Conservation (phyloP, 1,140 invertebrate species). For the Gonioctena quinquepunctata region DNA sequence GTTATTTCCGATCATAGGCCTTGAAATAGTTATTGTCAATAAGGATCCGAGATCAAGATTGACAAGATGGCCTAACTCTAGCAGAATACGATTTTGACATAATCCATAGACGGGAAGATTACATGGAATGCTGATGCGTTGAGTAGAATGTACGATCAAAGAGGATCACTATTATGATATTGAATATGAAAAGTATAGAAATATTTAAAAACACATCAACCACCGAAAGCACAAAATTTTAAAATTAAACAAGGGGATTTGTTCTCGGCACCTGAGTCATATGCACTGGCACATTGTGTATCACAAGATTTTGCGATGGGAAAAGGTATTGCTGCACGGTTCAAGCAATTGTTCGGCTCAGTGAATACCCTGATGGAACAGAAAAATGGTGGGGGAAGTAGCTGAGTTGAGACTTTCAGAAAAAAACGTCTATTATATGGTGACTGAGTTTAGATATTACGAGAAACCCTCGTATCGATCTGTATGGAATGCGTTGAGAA, state of each 20-base stretch:
- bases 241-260: not conserved
- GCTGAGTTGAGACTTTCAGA: not conserved
- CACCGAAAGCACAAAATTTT: not conserved
- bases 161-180: not conserved
- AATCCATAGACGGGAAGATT: constrained; percentile 2
- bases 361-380: not conserved
- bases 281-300: not conserved
- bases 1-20: constrained; percentile 16
- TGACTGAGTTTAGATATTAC: not conserved
- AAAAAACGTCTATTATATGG: not conserved
- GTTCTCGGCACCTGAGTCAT: not conserved
- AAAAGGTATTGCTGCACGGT: not conserved
- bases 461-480: not conserved
- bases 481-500: not conserved
- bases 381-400: not conserved
- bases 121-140: constrained; percentile 7
- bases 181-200: not conserved
- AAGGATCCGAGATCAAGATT: constrained; percentile 23
- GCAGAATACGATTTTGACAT: constrained; percentile 21
- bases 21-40: constrained; percentile 19
- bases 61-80: constrained; percentile 15
- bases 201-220: not conserved
- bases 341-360: not conserved
- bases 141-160: not conserved
- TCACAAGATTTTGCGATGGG: not conserved